Evolutionary conservation across 2,797 vertebrate species (phyloP), one percentile per base, ranked within the genome.

Genomic region (Pipistrellus pipistrellus): DNA sequence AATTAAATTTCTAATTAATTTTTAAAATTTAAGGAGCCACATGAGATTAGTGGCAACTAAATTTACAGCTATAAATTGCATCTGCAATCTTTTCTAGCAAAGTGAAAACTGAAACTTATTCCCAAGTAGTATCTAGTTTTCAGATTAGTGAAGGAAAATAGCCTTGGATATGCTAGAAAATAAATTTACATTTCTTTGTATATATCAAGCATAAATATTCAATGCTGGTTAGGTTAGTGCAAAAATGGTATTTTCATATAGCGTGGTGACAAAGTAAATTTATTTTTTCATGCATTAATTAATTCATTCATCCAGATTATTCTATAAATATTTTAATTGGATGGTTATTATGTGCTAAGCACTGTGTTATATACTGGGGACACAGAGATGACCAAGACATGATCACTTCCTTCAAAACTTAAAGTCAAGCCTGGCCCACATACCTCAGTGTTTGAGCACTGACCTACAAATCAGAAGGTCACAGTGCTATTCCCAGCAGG

Each of bases 161-260:
- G n/a, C 25, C 32, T 88, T 77, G 59, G 11, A 41, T 38, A 73
- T 82, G 80, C 51, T 89, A 25, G 85, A 91, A 95, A 57, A n/a
- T 76, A 62, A 93, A 86, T 44, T 44, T 85, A 44, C 25, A 92
- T 95, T 92, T 75, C 32, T 59, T 82, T 82, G 55, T 72, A 82
- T 38, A 72, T 66, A 62, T 92, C 46, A 90, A 62, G 46, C 25
- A 75, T 84, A 73, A 44, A 85, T 55, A 51, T 13, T 51, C 48
- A 80, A 17, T 75, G 57, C 57, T 89, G 27, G 25, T 83, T 66
- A 85, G 10, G 10, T 46, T 82, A 73, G 10, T 27, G 7, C 25
- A 62, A 78, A 94, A 89, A 35, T 55, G 12, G 3, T 48, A 69
- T 95, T 96, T 94, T 75, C 38, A 66, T 77, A 71, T 57, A 88